Conservation (phyloP, 2,113 vertebrate genomes). For the Oceanodroma tethys region DNA sequence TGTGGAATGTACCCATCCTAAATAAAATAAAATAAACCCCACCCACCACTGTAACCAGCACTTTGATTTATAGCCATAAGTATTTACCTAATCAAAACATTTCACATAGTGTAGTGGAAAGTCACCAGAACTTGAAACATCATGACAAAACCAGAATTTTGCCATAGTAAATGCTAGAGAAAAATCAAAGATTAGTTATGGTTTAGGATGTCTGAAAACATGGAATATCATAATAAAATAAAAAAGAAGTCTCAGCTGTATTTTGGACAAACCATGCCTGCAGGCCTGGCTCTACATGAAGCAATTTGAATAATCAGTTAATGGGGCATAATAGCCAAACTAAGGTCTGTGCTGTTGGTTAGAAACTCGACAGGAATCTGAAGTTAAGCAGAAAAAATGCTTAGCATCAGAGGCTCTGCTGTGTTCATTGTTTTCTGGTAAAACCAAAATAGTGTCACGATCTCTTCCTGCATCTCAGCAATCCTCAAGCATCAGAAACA, state of each 20-base stretch:
- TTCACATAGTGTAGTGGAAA: not conserved
- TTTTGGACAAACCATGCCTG: not conserved
- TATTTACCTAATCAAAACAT: not conserved
- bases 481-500: constrained; percentile 2
- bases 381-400: not conserved
- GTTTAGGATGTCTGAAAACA: not conserved
- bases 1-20: not conserved
- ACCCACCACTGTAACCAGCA: not conserved
- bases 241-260: not conserved
- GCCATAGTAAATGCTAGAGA: not conserved
- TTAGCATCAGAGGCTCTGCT: constrained; percentile 3
- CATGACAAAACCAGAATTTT: not conserved
- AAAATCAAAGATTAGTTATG: not conserved
- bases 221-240: not conserved
- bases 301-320: not conserved
- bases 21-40: not conserved
- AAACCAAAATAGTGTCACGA: not conserved
- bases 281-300: constrained; percentile 17
- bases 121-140: not conserved
- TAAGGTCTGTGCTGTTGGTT: not conserved
- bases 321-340: not conserved
- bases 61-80: not conserved
- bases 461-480: not conserved
- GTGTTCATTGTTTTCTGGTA: constrained; percentile 22
- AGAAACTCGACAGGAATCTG: not conserved